These are phyloP conservation scores for Oryzias dopingdopingensis DNA, from an alignment of 2,797 vertebrate species.

Conservation along the genomic window DNA sequence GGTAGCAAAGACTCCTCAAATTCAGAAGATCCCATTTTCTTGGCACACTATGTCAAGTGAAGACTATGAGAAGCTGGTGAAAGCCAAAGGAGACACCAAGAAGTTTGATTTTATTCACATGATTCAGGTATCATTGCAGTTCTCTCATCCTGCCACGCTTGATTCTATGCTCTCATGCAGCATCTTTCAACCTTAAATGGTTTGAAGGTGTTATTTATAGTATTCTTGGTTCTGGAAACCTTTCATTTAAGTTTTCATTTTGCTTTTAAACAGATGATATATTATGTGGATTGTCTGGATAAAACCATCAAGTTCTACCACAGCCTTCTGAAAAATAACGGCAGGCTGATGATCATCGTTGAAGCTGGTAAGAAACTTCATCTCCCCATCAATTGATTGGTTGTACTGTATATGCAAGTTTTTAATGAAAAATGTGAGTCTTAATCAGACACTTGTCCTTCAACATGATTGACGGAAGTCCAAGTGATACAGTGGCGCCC, in stretches of 20 bases:
- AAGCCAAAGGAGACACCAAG: constrained; percentile 70
- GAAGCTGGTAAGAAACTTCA: constrained; percentile 74
- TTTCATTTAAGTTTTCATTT: background rate
- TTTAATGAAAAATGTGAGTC: background rate
- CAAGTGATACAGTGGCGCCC: too few species aligned
- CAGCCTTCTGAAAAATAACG: constrained; percentile 76
- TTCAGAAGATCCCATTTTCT: constrained; percentile 80
- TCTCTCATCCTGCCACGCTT: background rate
- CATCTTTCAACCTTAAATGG: too few species aligned
- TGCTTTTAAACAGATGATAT: constrained; percentile 79
- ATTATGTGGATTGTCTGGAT: constrained; percentile 80
- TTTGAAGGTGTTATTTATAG: background rate
- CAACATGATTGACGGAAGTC: too few species aligned
- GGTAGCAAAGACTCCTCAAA: constrained; percentile 74
- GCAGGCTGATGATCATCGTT: constrained; percentile 81
- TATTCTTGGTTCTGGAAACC: constrained; percentile 2
- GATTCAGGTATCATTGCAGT: constrained; percentile 82
- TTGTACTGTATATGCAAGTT: background rate
- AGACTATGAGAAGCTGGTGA: constrained; percentile 73
- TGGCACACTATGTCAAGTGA: constrained; percentile 82
- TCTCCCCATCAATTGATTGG: background rate
- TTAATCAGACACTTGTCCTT: too few species aligned
- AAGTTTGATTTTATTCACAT: constrained; percentile 90
- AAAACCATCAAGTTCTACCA: constrained; percentile 82
- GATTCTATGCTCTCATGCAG: background rate